phyloP scores from a whole-genome alignment of 1,140 invertebrate species.

The Octopus bimaculoides region DNA sequence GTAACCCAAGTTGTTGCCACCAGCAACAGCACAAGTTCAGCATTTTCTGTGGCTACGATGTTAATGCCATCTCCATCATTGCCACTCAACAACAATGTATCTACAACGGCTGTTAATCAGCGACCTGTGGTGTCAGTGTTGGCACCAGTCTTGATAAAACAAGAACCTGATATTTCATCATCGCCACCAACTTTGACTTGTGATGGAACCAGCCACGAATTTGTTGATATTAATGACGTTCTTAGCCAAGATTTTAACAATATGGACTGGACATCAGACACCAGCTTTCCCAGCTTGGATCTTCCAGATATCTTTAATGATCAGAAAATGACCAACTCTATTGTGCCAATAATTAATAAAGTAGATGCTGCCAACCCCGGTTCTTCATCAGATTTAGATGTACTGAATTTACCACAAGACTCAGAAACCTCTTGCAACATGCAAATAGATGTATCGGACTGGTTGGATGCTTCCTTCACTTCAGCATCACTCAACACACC shows the following conservation, averaged over 20 bases:
- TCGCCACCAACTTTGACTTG: neutral
- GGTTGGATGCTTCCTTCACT: slow-evolving; percentile 65
- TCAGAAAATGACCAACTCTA: slow-evolving; percentile 19
- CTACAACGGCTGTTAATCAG: neutral
- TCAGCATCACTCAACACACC: slow-evolving; percentile 47
- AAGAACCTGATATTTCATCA: slow-evolving; percentile 3
- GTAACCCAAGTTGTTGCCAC: slow-evolving; percentile 7
- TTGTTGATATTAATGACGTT: slow-evolving; percentile 48
- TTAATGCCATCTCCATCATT: neutral
- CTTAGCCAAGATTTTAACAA: slow-evolving; percentile 38
- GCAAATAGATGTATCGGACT: slow-evolving; percentile 72
- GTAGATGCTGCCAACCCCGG: neutral
- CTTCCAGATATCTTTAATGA: slow-evolving; percentile 34
- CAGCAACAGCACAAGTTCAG: slow-evolving; percentile 10
- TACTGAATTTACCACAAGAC: slow-evolving; percentile 32
- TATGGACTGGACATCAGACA: slow-evolving; percentile 51
- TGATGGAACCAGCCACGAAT: slow-evolving; percentile 28
- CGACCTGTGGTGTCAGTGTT: neutral
- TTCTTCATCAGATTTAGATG: slow-evolving; percentile 19
- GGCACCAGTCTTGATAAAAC: slow-evolving; percentile 6
- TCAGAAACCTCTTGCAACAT: slow-evolving; percentile 53
- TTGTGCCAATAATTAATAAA: neutral
- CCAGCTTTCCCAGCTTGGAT: slow-evolving; percentile 37
- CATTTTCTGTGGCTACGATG: slow-evolving; percentile 9
- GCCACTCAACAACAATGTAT: slow-evolving; percentile 11